phyloP scores from a whole-genome alignment of 92 coral and sea anemone species.

The Pocillopora meandrina region DNA sequence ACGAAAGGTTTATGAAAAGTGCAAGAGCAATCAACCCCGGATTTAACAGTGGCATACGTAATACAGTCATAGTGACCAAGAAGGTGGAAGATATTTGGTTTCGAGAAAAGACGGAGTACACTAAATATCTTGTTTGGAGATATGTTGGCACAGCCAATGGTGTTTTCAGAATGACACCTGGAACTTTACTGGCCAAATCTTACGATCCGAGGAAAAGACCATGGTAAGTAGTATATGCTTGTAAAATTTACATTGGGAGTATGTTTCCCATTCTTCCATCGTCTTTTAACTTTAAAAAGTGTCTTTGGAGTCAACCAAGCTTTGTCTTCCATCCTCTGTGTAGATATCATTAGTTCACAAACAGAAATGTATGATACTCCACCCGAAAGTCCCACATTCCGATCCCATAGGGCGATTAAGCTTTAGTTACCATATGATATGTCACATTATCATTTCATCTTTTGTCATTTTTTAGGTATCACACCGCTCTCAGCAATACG shows the following conservation, averaged over 20 bases:
- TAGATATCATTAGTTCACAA: too few species aligned
- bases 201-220: slow-evolving; percentile 63
- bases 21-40: slow-evolving; percentile 20
- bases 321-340: too few species aligned
- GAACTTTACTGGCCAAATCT: slow-evolving; percentile 44
- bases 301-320: too few species aligned
- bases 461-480: slow-evolving; percentile 36
- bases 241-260: background rate
- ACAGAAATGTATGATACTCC: too few species aligned
- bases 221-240: slow-evolving; percentile 35
- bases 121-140: slow-evolving; percentile 62
- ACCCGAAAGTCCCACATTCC: too few species aligned
- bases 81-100: slow-evolving; percentile 65
- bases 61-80: slow-evolving; percentile 47
- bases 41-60: slow-evolving; percentile 49
- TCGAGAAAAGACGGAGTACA: slow-evolving; percentile 24
- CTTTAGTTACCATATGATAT: too few species aligned
- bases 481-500: slow-evolving; percentile 56
- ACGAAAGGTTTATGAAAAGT: slow-evolving; percentile 34
- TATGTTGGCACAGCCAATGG: slow-evolving; percentile 63
- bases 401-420: too few species aligned
- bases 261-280: too few species aligned
- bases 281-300: too few species aligned
- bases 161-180: slow-evolving; percentile 60
- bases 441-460: background rate